phyloP scores from a whole-genome alignment of 2,797 vertebrate genomes.

The Phylloscopus collybita region DNA sequence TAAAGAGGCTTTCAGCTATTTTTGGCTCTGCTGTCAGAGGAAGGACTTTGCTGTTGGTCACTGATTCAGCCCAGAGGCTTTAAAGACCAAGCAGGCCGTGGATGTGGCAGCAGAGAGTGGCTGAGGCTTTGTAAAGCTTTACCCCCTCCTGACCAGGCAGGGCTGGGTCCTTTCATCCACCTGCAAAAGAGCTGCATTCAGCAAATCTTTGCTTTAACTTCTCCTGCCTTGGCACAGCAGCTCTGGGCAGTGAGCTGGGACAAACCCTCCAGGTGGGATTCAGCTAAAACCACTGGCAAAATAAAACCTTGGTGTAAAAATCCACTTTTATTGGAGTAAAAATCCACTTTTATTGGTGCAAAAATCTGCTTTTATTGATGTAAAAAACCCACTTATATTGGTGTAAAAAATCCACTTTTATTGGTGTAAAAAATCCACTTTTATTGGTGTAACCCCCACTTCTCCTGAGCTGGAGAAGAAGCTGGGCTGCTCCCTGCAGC shows the following conservation, averaged over 20 bases:
- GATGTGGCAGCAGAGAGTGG: too few relatives aligned
- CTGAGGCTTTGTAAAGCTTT: background rate
- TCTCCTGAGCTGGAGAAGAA: background rate
- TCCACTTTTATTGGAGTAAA: background rate
- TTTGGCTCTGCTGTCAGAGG: too few relatives aligned
- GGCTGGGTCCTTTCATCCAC: rapidly evolving
- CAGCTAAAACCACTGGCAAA: background rate
- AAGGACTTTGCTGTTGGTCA: too few relatives aligned
- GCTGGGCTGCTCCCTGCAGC: background rate
- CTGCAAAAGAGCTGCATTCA: too few relatives aligned
- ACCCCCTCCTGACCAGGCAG: background rate
- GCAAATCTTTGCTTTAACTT: too few relatives aligned
- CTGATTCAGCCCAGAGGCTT: too few relatives aligned
- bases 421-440: background rate
- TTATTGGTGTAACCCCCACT: background rate
- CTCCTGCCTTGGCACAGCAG: too few relatives aligned
- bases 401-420: background rate
- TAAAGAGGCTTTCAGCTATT: too few relatives aligned
- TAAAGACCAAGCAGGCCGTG: too few relatives aligned
- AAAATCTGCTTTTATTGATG: rapidly evolving
- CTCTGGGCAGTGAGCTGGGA: too few relatives aligned
- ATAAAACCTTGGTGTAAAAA: rapidly evolving
- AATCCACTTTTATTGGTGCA: background rate
- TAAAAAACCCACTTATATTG: background rate
- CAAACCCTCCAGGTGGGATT: too few relatives aligned